phyloP scores from a whole-genome alignment of 2,113 vertebrate genomes.

The Notarius lentiginosus region DNA sequence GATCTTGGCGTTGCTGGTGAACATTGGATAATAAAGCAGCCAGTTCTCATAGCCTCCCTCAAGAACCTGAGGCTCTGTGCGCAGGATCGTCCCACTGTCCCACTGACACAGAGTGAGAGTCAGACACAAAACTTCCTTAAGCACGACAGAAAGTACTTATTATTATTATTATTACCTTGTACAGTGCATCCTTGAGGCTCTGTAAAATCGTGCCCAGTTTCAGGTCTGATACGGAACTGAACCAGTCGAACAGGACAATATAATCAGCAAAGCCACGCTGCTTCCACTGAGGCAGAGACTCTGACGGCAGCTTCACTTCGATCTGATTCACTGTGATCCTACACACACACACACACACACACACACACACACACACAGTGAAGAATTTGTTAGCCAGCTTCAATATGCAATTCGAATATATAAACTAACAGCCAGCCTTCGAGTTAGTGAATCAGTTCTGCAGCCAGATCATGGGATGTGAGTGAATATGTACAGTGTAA shows the following conservation, averaged over 20 bases:
- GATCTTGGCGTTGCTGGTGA: constrained; percentile 90
- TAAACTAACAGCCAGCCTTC: background rate
- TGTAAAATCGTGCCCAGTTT: constrained; percentile 84
- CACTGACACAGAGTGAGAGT: constrained; percentile 73
- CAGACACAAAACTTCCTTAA: background rate
- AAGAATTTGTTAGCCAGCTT: background rate
- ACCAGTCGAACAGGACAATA: constrained; percentile 92
- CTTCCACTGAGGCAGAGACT: constrained; percentile 83
- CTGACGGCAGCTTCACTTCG: constrained; percentile 84
- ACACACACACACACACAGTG: constrained; percentile 1
- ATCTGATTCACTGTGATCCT: constrained; percentile 90
- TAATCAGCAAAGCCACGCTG: constrained; percentile 84
- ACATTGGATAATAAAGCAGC: constrained; percentile 96
- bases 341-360: constrained; percentile 17
- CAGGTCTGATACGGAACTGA: constrained; percentile 85
- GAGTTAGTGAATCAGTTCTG: background rate
- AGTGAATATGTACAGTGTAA: background rate
- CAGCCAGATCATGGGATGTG: no score
- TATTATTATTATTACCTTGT: constrained; percentile 75
- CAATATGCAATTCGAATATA: background rate
- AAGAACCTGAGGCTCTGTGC: constrained; percentile 87
- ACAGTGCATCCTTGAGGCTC: constrained; percentile 97
- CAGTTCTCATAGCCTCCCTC: constrained; percentile 98
- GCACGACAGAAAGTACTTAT: background rate
- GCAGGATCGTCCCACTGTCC: constrained; percentile 90